Evolutionary conservation across 1,140 invertebrate genomes (phyloP), one percentile per base, ranked within the genome.

Genomic region (Tetramorium alpestre): DNA sequence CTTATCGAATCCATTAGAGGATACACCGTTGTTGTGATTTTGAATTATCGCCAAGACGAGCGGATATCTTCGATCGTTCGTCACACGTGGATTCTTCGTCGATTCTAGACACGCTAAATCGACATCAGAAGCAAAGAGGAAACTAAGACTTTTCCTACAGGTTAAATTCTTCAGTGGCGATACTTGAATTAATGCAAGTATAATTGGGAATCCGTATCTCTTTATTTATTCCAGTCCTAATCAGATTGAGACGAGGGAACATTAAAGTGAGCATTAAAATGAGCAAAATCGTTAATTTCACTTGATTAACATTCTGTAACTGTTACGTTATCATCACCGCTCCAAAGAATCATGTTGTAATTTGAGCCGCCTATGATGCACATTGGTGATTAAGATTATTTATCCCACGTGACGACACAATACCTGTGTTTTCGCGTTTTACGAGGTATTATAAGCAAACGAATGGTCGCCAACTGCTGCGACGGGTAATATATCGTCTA

Each of bases 1-100:
- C 92, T 93, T 93, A 93, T 93, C 92, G 64, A 60, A 51, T 87
- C 91, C 92, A 93, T 93, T 93, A 93, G 91, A 93, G 81, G 78
- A 33, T 91, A 87, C 90, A 84, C 72, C 54, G 82, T 88, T 87
- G 72, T 88, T 76, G 78, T 87, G 62, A 22, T 76, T 89, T 92
- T 92, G 87, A 92, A 75, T 33, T 18, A 92, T 92, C 72, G 56
- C 58, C 67, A 65, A 38, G 58, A 60, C 44, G 18, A 7, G 18
- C n/a, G 18, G 64, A 0, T 91, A 91, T 93, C 91, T 89, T 60
- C 56, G 69, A 70, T 85, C 89, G 64, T 91, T 58, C 78, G 64
- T 88, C 87, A 91, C 77, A 56, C 58, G 18, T 75, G 62, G 47
- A 60, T 69, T 76, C 60, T 51, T 84, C 73, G 4, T 58, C 33